Evolutionary conservation across 1,140 invertebrate species (phyloP).

Genomic region (Neelides sp.): DNA sequence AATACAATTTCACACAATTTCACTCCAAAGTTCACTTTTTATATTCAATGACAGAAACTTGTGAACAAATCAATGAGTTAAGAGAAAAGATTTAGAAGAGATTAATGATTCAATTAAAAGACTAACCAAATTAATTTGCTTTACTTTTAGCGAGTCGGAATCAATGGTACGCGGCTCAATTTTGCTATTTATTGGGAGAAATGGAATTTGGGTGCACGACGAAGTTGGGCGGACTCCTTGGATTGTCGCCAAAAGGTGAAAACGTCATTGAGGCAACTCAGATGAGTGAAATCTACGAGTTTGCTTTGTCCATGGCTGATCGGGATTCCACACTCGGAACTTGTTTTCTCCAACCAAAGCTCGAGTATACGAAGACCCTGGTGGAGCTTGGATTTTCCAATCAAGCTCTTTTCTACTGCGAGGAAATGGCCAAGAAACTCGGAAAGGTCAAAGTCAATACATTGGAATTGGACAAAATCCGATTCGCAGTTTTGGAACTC

Average conservation of each 20-base stretch:
- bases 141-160: no score
- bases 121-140: no score
- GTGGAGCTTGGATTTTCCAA: slow-evolving; percentile 62
- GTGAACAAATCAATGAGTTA: no score
- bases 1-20: no score
- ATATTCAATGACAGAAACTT: no score
- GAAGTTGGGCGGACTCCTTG: slow-evolving; percentile 44
- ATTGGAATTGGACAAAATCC: no score
- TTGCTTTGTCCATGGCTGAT: slow-evolving; percentile 67
- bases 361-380: slow-evolving; percentile 53
- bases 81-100: no score
- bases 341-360: slow-evolving; percentile 37
- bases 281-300: slow-evolving; percentile 89
- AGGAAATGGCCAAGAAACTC: slow-evolving; percentile 51
- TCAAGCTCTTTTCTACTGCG: slow-evolving; percentile 67
- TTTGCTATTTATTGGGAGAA: slow-evolving; percentile 83
- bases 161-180: slow-evolving; percentile 67
- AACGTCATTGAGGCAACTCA: slow-evolving; percentile 58
- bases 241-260: slow-evolving; percentile 52
- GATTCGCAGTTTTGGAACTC: no score
- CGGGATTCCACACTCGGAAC: slow-evolving; percentile 17
- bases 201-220: slow-evolving; percentile 54
- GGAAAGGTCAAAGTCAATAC: no score
- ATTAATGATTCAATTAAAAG: no score
- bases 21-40: no score